Conservation (phyloP, 2,888 invertebrate species). For the Drosophila falleni region DNA sequence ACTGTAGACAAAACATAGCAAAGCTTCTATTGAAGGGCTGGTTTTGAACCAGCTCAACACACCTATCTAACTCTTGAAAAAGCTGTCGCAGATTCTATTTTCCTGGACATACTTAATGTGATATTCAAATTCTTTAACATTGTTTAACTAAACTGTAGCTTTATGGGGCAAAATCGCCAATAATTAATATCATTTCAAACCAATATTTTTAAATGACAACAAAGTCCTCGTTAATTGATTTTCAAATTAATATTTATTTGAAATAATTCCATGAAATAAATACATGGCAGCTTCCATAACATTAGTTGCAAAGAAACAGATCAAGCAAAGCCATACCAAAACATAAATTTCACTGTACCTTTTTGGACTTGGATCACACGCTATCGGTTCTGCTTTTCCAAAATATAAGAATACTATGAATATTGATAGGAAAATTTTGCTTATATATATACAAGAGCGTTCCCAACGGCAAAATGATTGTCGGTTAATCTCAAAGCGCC, state of each 20-base stretch:
- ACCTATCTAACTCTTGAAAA: too few species aligned
- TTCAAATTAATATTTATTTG: slow-evolving; percentile 7
- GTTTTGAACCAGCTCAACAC: too few species aligned
- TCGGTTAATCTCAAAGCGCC: slow-evolving; percentile 34
- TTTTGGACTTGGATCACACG: slow-evolving; percentile 51
- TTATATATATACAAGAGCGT: slow-evolving; percentile 43
- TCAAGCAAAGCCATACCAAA: slow-evolving; percentile 25
- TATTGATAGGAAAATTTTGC: slow-evolving; percentile 29
- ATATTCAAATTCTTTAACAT: too few species aligned
- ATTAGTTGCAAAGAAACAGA: slow-evolving; percentile 17
- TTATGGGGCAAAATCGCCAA: too few species aligned
- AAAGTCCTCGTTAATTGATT: too few species aligned
- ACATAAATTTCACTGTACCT: slow-evolving; percentile 37
- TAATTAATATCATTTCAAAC: too few species aligned
- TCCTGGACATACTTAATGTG: too few species aligned
- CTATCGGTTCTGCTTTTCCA: slow-evolving; percentile 34
- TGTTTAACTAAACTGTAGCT: too few species aligned
- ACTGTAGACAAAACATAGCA: too few species aligned
- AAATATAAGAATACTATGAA: slow-evolving; percentile 39
- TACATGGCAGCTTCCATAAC: slow-evolving; percentile 24
- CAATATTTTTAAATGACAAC: too few species aligned
- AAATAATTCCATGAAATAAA: slow-evolving; percentile 13
- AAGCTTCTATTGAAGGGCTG: too few species aligned
- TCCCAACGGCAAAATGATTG: slow-evolving; percentile 34
- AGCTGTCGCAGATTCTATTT: too few species aligned